Conservation (phyloP, 2,888 invertebrate genomes). For the Copidosoma aretas region DNA sequence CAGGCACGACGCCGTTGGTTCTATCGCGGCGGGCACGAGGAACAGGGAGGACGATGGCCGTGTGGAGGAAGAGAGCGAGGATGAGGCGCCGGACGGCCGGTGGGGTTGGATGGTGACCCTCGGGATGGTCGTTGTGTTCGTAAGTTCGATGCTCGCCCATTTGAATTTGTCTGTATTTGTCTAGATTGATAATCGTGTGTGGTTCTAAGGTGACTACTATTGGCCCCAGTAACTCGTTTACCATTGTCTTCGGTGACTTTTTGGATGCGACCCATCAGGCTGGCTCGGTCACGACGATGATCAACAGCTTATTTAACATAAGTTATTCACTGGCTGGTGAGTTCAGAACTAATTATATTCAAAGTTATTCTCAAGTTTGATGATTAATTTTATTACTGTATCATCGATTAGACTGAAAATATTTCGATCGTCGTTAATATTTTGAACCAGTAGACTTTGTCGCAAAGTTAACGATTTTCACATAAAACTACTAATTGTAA, state of each 20-base stretch:
- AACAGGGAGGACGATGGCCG: slow-evolving; percentile 4
- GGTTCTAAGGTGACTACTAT: slow-evolving; percentile 69
- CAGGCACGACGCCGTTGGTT: slow-evolving; percentile 4
- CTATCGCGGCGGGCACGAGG: neutral
- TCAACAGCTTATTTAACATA: slow-evolving; percentile 74
- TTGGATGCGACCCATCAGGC: slow-evolving; percentile 71
- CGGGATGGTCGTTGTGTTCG: slow-evolving; percentile 83
- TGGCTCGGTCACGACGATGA: slow-evolving; percentile 74
- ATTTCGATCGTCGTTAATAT: no score
- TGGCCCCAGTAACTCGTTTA: slow-evolving; percentile 74
- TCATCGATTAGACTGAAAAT: no score
- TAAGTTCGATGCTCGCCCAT: slow-evolving; percentile 65
- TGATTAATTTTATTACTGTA: no score
- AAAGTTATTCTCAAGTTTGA: neutral
- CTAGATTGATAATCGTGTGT: neutral
- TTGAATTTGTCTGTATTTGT: no score
- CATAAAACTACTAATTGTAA: no score
- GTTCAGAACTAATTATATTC: slow-evolving; percentile 5
- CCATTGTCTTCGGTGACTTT: slow-evolving; percentile 75
- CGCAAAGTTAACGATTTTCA: no score
- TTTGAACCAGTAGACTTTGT: no score
- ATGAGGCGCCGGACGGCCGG: slow-evolving; percentile 82
- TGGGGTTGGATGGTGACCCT: slow-evolving; percentile 90
- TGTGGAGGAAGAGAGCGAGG: slow-evolving; percentile 15
- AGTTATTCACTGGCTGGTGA: slow-evolving; percentile 71